phyloP scores from a whole-genome alignment of 2,797 vertebrate species.

The Malurus leucopterus region DNA sequence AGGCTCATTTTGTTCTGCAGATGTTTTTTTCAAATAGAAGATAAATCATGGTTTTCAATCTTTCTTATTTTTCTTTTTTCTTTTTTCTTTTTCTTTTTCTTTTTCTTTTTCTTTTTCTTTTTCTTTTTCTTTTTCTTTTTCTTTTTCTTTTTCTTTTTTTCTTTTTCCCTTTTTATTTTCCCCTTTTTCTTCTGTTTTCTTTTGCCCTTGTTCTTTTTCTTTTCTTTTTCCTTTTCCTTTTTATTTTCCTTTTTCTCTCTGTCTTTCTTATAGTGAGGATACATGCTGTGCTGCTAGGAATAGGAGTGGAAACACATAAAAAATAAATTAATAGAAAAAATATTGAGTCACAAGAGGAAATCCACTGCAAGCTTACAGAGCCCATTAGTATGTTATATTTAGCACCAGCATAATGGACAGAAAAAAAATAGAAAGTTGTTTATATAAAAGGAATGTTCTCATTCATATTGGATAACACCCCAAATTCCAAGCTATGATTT shows the following conservation, averaged over 20 bases:
- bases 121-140: too few species aligned
- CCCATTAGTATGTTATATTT: constrained; percentile 58
- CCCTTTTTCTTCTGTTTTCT: rapidly evolving
- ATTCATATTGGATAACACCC: constrained; percentile 25
- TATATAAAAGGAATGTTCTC: constrained; percentile 42
- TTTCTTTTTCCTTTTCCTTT: background rate
- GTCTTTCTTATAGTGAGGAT: background rate
- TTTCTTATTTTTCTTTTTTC: background rate
- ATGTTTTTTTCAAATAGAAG: constrained; percentile 75
- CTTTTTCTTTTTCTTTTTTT: background rate
- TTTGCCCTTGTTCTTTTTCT: too few species aligned
- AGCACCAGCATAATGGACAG: constrained; percentile 33
- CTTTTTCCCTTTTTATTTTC: background rate
- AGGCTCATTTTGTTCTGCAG: constrained; percentile 79
- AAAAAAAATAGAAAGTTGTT: constrained; percentile 39
- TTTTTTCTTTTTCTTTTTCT: too few species aligned
- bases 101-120: too few species aligned
- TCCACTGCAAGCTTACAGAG: constrained; percentile 30
- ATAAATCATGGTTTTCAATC: constrained; percentile 67
- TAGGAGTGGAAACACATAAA: constrained; percentile 52
- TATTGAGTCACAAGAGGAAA: constrained; percentile 43
- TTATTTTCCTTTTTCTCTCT: background rate
- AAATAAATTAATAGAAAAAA: constrained; percentile 62
- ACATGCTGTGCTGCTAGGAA: constrained; percentile 32
- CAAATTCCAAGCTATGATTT: constrained; percentile 23